These are phyloP conservation scores for Hylomyscus alleni DNA, from an alignment of 2,797 vertebrate genomes.

Conservation along the genomic window DNA sequence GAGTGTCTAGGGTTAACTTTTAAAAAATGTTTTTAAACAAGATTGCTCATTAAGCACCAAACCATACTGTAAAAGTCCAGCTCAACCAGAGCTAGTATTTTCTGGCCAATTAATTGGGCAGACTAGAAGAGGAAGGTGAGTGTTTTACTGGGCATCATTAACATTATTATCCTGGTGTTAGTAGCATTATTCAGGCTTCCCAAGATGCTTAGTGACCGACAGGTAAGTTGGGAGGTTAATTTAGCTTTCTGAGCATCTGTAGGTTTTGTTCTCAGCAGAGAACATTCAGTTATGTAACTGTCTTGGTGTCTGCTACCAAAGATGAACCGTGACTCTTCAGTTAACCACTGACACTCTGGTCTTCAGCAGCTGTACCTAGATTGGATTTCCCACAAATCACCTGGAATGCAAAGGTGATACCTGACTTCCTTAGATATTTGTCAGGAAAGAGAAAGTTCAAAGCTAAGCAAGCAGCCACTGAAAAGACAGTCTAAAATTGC, in stretches of 20 bases:
- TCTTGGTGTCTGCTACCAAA: conserved; percentile 65
- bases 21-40: conserved; percentile 16
- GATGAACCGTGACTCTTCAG: conserved; percentile 66
- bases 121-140: conserved; percentile 69
- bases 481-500: neutral
- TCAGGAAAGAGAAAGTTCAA: conserved; percentile 34
- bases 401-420: conserved; percentile 17
- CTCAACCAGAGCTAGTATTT: conserved; percentile 30
- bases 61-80: conserved; percentile 58
- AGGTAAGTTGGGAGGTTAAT: conserved; percentile 74
- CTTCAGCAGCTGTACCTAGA: conserved; percentile 20
- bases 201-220: conserved; percentile 44
- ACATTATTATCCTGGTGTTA: conserved; percentile 51
- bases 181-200: conserved; percentile 56
- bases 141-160: conserved; percentile 45
- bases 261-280: conserved; percentile 68
- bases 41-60: conserved; percentile 58
- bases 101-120: conserved; percentile 32
- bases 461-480: conserved; percentile 2
- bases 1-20: neutral
- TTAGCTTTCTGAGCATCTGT: conserved; percentile 70
- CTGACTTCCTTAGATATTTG: conserved; percentile 35
- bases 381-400: conserved; percentile 22
- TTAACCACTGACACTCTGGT: neutral
- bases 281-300: conserved; percentile 73